These are phyloP conservation scores for Alethe diademata DNA, from an alignment of 2,113 vertebrate genomes.

Conservation along the genomic window DNA sequence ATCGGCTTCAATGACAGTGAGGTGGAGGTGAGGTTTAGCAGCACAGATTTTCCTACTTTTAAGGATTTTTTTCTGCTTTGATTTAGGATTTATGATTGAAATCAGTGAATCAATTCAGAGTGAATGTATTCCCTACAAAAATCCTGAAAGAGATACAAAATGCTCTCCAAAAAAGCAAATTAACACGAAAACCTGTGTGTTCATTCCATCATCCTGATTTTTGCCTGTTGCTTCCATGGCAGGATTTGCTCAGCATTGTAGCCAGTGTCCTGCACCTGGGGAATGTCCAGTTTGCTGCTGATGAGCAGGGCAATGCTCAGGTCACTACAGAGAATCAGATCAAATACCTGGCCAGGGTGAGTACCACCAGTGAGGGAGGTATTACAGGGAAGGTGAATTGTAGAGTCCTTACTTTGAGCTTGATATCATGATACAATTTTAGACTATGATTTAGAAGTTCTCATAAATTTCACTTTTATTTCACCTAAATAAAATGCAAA, in stretches of 20 bases:
- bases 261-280: conserved; percentile 95
- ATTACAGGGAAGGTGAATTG: background rate
- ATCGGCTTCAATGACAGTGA: conserved; percentile 91
- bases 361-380: background rate
- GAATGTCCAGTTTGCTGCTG: conserved; percentile 89
- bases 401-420: background rate
- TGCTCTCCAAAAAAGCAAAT: background rate
- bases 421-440: fast-evolving
- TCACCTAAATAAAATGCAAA: background rate
- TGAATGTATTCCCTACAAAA: background rate
- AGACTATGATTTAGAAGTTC: background rate
- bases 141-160: background rate
- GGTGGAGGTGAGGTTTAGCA: conserved; percentile 86
- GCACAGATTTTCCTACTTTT: background rate
- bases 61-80: background rate
- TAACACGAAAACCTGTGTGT: background rate
- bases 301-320: conserved; percentile 86
- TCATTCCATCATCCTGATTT: background rate
- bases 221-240: background rate
- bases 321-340: conserved; percentile 94
- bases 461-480: background rate
- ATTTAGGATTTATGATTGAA: background rate
- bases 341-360: conserved; percentile 92
- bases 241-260: conserved; percentile 94
- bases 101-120: background rate